These are phyloP conservation scores for Poeciliopsis paucimaculata DNA, from an alignment of 2,797 vertebrate species.

Conservation along the genomic window DNA sequence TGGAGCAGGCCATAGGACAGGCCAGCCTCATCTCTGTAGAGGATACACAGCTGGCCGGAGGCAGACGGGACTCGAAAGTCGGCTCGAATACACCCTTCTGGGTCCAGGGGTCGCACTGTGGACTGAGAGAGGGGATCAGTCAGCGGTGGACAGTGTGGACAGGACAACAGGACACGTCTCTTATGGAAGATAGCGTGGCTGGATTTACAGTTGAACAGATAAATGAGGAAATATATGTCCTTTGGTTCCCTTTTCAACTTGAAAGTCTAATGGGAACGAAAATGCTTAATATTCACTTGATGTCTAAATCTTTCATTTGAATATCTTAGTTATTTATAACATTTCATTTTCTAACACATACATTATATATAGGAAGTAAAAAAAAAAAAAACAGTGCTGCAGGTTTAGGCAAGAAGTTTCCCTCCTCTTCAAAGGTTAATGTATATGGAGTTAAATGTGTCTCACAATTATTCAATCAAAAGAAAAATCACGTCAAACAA, in stretches of 20 bases:
- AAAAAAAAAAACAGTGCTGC: background rate
- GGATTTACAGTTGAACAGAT: background rate
- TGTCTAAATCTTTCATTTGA: background rate
- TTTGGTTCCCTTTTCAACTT: background rate
- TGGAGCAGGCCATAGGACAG: conserved; percentile 90
- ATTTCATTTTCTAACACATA: background rate
- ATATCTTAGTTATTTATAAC: background rate
- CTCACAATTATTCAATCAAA: too few relatives aligned
- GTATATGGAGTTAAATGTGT: too few relatives aligned
- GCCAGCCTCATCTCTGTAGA: conserved; percentile 74
- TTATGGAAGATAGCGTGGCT: conserved; percentile 41
- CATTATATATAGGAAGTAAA: background rate
- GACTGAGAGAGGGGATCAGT: conserved; percentile 68
- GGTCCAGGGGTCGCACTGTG: conserved; percentile 66
- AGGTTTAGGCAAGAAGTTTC: too few relatives aligned
- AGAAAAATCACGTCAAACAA: too few relatives aligned
- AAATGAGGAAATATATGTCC: background rate
- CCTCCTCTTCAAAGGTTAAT: too few relatives aligned
- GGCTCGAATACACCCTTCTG: conserved; percentile 87
- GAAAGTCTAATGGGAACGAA: background rate
- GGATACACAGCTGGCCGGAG: conserved; percentile 86
- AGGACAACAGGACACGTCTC: background rate
- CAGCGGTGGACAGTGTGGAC: conserved; percentile 23
- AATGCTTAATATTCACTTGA: background rate
- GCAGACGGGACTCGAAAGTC: conserved; percentile 87